Evolutionary conservation across 2,113 vertebrate genomes (phyloP), one percentile per base, ranked within the genome.

Genomic region (Thymallus thymallus): DNA sequence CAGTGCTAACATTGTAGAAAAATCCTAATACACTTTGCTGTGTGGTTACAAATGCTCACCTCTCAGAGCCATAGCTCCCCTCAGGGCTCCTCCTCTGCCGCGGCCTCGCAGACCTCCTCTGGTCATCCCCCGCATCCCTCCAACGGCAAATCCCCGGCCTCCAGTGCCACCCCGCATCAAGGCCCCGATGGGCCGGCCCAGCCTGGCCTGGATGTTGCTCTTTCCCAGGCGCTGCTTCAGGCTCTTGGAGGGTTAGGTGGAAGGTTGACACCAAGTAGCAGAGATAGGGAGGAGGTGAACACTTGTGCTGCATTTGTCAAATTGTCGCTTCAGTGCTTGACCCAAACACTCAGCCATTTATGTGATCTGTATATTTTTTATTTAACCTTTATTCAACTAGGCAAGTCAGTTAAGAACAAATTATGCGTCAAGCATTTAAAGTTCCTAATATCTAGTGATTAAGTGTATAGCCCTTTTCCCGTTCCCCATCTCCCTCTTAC

Each of bases 201-300:
- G 89, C 5, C 98, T 90, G 2, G 98, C 98, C 90, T 99, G 98
- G 85, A 99, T 99, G 92, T 98, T 99, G 85, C 97, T 95, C 86
- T 98, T 98, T 20, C 98, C 98, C 72, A 98, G 94, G 6, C 98
- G 96, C 76, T 99, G 98, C 84, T 98, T 99, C 85, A 99, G 91
- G 89, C 96, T 99, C 98, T 98, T 92, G 13, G 16, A 12, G 10
- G n/a, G 66, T 67, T 16, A 35, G 32, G 80, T 41, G 89, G 85
- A 30, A 84, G 91, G 90, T 30, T 88, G 76, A 92, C 83, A 82
- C 77, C 46, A 69, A 26, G 51, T 7, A 18, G 67, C 16, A 61
- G 55, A 30, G 68, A 29, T 30, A 77, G 3, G n/a, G n/a, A 69
- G 5, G 20, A 5, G 65, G 18, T 6, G 65, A 30, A 22, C 32